phyloP scores from a whole-genome alignment of 2,797 vertebrate species.

The Perodicticus potto region DNA sequence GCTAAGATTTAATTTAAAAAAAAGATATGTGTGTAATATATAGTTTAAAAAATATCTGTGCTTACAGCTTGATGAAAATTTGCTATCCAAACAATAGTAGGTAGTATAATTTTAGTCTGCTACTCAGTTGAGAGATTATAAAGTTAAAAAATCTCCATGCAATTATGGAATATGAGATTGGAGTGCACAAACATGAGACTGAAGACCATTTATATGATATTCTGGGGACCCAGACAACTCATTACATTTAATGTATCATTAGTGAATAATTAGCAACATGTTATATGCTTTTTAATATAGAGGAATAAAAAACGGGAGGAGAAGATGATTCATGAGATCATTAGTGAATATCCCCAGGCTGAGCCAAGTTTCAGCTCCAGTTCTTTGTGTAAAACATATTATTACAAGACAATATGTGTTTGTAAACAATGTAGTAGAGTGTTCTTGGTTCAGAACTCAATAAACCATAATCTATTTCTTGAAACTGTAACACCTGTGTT shows the following conservation, averaged over 20 bases:
- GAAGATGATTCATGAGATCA: conserved; percentile 51
- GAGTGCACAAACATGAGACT: conserved; percentile 13
- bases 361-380: conserved; percentile 33
- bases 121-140: background rate
- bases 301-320: conserved; percentile 56
- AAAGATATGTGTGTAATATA: too few relatives aligned
- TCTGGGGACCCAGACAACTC: conserved; percentile 33
- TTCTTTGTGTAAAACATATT: conserved; percentile 47
- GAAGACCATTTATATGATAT: conserved; percentile 41
- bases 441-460: conserved; percentile 15
- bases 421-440: conserved; percentile 46
- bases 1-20: too few relatives aligned
- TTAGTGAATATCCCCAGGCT: conserved; percentile 48
- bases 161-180: conserved; percentile 65
- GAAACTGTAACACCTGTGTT: background rate
- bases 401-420: conserved; percentile 1
- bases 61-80: conserved; percentile 35
- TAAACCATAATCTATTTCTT: conserved; percentile 26
- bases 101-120: background rate
- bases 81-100: conserved; percentile 9
- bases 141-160: background rate
- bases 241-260: conserved; percentile 61
- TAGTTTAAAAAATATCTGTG: background rate
- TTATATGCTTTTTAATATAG: conserved; percentile 46
- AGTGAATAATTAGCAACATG: conserved; percentile 64